Percentiles rank a stretch among this genome's conserved stretches.
Evolutionary conservation across 2,888 invertebrate species (phyloP).

Genomic region (Chironomus tentans): DNA sequence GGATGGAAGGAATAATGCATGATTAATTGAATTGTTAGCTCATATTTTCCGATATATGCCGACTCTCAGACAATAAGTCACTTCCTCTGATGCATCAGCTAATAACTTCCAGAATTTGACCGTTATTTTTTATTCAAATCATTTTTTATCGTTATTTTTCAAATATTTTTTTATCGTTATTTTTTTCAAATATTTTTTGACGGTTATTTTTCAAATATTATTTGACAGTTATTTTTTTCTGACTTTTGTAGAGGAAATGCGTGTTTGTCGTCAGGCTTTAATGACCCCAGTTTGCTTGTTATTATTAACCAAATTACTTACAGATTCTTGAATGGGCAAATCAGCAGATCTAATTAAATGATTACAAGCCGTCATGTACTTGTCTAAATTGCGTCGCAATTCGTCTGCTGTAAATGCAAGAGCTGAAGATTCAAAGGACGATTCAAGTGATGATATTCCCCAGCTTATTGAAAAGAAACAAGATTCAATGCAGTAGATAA

Average conservation of each 20-base stretch:
- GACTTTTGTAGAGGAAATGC: no score
- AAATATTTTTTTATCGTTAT: no score
- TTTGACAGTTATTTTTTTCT: no score
- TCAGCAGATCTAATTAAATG: constrained; percentile 58
- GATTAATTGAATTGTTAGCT: neutral
- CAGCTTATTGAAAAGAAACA: constrained; percentile 82
- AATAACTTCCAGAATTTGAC: no score
- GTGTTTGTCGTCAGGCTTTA: no score
- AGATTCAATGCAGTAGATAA: constrained; percentile 72
- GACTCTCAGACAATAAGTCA: no score
- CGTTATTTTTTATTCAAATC: no score
- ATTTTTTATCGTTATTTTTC: no score
- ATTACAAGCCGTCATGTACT: constrained; percentile 65
- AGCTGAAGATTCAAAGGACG: constrained; percentile 53
- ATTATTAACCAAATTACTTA: constrained; percentile 34
- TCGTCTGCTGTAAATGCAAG: constrained; percentile 50
- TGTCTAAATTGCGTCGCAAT: constrained; percentile 59
- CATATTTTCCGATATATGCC: no score
- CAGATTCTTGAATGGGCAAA: constrained; percentile 64
- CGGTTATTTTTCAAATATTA: no score
- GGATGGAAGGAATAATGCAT: constrained; percentile 28
- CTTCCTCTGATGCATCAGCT: no score
- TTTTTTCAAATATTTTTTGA: no score
- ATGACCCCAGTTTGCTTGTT: constrained; percentile 4
- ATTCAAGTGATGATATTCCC: constrained; percentile 77